Evolutionary conservation across 2,113 vertebrate genomes (phyloP).

Genomic region (Ammospiza caudacuta): DNA sequence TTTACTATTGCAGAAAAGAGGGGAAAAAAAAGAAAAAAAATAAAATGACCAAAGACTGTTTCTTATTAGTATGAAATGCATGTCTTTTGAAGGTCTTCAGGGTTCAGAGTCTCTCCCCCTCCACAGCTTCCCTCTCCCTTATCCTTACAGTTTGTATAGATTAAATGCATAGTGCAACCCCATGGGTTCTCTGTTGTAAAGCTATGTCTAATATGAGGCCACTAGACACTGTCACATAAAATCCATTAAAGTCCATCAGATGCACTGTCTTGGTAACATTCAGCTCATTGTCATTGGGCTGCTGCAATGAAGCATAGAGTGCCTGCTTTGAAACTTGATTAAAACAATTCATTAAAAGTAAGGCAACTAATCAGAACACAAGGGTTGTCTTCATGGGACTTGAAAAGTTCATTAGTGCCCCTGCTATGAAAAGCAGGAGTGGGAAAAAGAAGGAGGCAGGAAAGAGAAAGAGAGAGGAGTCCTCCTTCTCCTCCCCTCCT

Average conservation of each 20-base stretch:
- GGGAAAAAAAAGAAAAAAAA: background rate
- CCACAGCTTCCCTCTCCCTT: slow-evolving; percentile 47
- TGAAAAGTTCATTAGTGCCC: slow-evolving; percentile 63
- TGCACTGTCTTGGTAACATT: slow-evolving; percentile 68
- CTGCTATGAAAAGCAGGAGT: background rate
- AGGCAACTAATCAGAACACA: slow-evolving; percentile 61
- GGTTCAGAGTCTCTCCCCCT: slow-evolving; percentile 58
- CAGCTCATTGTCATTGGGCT: slow-evolving; percentile 68
- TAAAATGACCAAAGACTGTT: background rate
- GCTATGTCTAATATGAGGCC: slow-evolving; percentile 70
- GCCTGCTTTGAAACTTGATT: slow-evolving; percentile 74
- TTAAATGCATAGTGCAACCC: slow-evolving; percentile 68
- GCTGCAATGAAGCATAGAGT: slow-evolving; percentile 72
- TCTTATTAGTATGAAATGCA: slow-evolving; percentile 57
- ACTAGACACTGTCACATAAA: slow-evolving; percentile 70
- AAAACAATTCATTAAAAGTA: slow-evolving; percentile 76
- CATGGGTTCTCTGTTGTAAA: slow-evolving; percentile 69
- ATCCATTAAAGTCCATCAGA: slow-evolving; percentile 74
- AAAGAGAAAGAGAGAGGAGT: background rate
- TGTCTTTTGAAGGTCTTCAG: slow-evolving; percentile 70
- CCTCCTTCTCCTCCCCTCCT: background rate
- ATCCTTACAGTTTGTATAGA: slow-evolving; percentile 62
- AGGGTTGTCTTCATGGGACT: slow-evolving; percentile 62
- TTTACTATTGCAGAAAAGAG: background rate
- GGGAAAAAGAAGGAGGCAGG: slow-evolving; percentile 4